Base-by-base conservation (phyloP, 2,797 vertebrate genomes). In the Acomys russatus region DNA sequence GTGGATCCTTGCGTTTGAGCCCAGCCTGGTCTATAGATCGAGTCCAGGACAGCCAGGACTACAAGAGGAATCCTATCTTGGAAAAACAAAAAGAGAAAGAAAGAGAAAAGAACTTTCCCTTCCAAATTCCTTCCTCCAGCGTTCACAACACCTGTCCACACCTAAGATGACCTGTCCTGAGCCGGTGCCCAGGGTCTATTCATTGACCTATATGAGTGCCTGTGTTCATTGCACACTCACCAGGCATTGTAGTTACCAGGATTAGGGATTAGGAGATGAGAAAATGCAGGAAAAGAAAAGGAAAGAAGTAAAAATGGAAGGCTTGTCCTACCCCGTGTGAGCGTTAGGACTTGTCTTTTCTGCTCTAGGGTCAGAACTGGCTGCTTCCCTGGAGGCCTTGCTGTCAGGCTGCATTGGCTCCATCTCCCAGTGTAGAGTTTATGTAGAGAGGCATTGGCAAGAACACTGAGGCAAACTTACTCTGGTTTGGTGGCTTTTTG, bases 221-320 rank as follows among this genome's bases (percentile, higher is more conserved):
- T 12, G 9, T 9, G 2, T 1, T 44, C n/a, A 35, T 8, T 59
- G 22, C 54, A 0, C 68, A 23, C 9, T 3, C 0, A 18, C 3
- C 63, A 25, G 71, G 20, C 8, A 9, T 4, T 15, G 8, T 23
- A 79, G 70, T 6, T 9, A 11, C 0, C 0, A 28, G 64, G 44
- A 35, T 23, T 35, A 59, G 11, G 71, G 33, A 63, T 88, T 66
- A 61, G 56, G 44, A 61, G 5, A 35, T 11, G 54, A 74, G 33
- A 61, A 44, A 84, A 71, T 14, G 18, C 25, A 78, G 82, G 10
- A 20, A 63, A 44, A 22, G 33, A 35, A 54, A 54, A 23, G n/a
- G 30, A 18, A 38, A 44, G 49, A 35, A 18, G n/a, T 25, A 18
- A 38, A n/a, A 61, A 18, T 17, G 22, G 35, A 12, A 63, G 56